Evolutionary conservation across 2,888 invertebrate genomes (phyloP).

Genomic region (Suillia variegata): DNA sequence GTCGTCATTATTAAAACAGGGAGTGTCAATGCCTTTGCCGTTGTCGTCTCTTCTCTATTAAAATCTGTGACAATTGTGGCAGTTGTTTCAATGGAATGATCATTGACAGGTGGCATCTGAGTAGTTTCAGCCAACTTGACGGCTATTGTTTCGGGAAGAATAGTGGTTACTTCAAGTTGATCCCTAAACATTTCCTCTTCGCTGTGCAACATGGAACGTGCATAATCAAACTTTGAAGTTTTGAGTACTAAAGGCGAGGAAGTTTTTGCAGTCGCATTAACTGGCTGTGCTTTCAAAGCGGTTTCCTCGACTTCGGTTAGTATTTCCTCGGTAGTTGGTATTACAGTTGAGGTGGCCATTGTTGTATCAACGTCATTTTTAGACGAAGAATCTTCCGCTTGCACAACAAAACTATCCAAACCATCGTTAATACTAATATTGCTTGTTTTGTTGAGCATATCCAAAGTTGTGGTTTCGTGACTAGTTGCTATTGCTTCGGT

Average conservation of each 20-base stretch:
- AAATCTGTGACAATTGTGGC: background rate
- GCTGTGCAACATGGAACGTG: background rate
- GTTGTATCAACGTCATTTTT: too few species aligned
- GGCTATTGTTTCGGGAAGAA: background rate
- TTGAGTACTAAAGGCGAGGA: background rate
- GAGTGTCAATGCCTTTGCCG: background rate
- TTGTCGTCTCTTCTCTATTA: background rate
- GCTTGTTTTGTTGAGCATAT: background rate
- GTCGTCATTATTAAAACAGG: constrained; percentile 1
- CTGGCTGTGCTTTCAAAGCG: background rate
- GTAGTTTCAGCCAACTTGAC: background rate
- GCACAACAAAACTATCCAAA: too few species aligned
- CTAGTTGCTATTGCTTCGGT: background rate
- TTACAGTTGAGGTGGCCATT: background rate
- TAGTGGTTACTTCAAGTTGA: background rate
- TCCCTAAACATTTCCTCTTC: background rate
- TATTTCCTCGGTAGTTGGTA: constrained; percentile 8
- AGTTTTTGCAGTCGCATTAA: background rate
- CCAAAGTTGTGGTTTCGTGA: too few species aligned
- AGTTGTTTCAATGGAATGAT: background rate
- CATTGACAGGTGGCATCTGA: background rate
- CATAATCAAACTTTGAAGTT: background rate
- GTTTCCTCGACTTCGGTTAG: constrained; percentile 14
- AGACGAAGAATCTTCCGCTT: too few species aligned
- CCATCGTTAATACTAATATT: constrained; percentile 13